Evolutionary conservation across 2,888 invertebrate species (phyloP).

Genomic region (Embidobia sp.): DNA sequence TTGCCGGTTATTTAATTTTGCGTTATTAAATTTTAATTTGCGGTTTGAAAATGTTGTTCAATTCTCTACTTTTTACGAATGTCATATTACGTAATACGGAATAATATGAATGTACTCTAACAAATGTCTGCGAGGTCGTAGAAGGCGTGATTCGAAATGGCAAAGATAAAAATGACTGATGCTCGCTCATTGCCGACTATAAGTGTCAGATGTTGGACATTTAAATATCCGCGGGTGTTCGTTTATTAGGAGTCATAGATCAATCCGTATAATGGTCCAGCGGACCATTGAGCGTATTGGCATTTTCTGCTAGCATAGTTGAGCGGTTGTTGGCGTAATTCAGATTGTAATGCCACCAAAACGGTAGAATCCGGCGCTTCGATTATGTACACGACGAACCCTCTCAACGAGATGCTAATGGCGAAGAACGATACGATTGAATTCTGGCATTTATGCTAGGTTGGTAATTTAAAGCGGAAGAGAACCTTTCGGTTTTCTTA

Average conservation of each 20-base stretch:
- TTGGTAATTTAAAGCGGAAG: conserved; percentile 63
- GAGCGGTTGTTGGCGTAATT: conserved; percentile 71
- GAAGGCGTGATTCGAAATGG: too few species aligned
- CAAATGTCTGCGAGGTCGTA: too few species aligned
- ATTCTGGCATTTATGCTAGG: conserved; percentile 65
- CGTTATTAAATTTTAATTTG: too few species aligned
- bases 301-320: conserved; percentile 71
- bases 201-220: conserved; percentile 20
- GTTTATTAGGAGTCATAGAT: conserved; percentile 73
- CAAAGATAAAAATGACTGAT: too few species aligned
- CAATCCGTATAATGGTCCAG: conserved; percentile 74
- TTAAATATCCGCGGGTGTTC: conserved; percentile 19
- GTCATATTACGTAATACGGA: too few species aligned
- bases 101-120: too few species aligned
- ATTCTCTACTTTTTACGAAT: too few species aligned
- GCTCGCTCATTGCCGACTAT: too few species aligned
- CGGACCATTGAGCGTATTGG: conserved; percentile 76
- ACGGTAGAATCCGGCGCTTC: conserved; percentile 68
- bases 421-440: conserved; percentile 68
- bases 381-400: conserved; percentile 68
- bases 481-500: conserved; percentile 54
- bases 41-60: too few species aligned
- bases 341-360: conserved; percentile 74
- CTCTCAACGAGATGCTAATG: conserved; percentile 72
- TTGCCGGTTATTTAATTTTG: too few species aligned